These are phyloP conservation scores for Panurus biarmicus DNA, from an alignment of 2,113 vertebrate genomes.

Conservation along the genomic window DNA sequence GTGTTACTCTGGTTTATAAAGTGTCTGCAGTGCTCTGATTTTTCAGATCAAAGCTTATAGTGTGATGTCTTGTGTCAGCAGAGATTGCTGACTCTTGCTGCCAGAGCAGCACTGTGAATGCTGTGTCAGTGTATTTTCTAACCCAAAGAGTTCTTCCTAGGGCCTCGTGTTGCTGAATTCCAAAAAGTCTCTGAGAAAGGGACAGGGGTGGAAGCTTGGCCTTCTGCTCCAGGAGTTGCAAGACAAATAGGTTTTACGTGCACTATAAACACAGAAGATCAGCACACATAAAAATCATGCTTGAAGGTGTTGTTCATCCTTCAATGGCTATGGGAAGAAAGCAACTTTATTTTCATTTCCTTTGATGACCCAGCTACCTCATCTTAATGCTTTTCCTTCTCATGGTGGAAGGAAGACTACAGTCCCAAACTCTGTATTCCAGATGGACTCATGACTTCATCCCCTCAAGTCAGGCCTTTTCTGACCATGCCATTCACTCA, in stretches of 20 bases:
- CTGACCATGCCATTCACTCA: neutral
- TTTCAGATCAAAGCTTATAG: neutral
- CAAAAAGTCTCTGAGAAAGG: neutral
- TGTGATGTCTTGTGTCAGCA: neutral
- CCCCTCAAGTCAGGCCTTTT: neutral
- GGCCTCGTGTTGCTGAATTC: neutral
- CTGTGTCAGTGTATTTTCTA: neutral
- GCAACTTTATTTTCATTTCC: neutral
- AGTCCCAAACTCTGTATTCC: neutral
- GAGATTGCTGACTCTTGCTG: neutral
- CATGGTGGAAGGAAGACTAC: neutral
- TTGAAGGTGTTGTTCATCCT: neutral
- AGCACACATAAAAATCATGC: neutral
- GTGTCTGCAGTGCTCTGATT: neutral
- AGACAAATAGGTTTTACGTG: neutral
- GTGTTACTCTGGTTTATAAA: neutral
- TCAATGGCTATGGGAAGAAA: neutral
- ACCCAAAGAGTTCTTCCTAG: neutral
- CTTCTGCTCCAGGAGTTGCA: neutral
- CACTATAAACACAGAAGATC: neutral
- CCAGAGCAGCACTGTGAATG: neutral
- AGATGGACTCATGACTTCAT: neutral
- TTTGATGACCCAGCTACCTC: neutral
- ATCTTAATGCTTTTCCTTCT: neutral
- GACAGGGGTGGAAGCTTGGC: neutral